Base-by-base conservation (phyloP, 2,888 invertebrate species). In the Brachyopa scutellaris region DNA sequence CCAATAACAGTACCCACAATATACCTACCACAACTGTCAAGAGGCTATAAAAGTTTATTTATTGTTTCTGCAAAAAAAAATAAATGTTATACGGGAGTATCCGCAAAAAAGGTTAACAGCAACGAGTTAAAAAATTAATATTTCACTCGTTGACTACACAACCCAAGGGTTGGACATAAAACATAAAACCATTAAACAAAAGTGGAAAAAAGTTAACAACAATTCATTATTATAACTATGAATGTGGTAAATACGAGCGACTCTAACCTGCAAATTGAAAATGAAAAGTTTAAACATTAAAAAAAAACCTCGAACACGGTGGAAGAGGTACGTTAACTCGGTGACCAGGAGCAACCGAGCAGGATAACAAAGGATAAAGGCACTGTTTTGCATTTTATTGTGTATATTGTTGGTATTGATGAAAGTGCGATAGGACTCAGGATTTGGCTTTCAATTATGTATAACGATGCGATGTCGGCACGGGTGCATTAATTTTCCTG, bases 381-480 rank as follows among this genome's bases (percentile, higher is more conserved):
- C 77, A 70, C 70, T 82, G 76, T 82, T 82, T 82, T 82, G 76
- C 72, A 82, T 82, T 82, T 82, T 82, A 82, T 82, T 82, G 77
- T 82, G 53, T 51, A 77, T 77, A 82, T 82, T 82, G 82, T 82
- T 77, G 82, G 76, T 77, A 82, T 82, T 82, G 82, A 82, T 82
- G 82, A 47, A 82, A 82, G 82, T 82, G 82, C 82, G 82, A 82
- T 82, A 76, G 70, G 76, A 70, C 49, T 77, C 66, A 70, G 77
- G 72, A 74, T 69, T 80, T 69, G 72, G 33, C 49, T 62, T 80
- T 66, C 67, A 79, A 70, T 62, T 49, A 55, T 15, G n/a, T n/a
- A 67, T 33, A 64, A n/a, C 42, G 21, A 17, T 6, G 40, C 1
- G 6, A 31, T 19, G 47, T 23, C 26, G 72, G 66, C n/a, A n/a